phyloP scores from a whole-genome alignment of 1,140 invertebrate species.

The Ceratosolen solmsi region DNA sequence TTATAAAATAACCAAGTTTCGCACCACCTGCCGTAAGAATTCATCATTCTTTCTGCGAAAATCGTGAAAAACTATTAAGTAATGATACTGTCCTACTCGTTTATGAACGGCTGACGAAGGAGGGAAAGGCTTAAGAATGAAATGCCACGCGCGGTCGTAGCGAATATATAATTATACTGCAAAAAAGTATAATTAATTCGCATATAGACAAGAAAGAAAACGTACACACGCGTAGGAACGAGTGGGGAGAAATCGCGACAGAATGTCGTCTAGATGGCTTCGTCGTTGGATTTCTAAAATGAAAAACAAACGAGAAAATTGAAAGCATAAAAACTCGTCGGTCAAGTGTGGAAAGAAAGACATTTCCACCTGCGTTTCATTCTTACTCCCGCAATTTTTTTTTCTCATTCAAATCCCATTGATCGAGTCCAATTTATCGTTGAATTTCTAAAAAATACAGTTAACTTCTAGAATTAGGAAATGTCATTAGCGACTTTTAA shows the following conservation, averaged over 20 bases:
- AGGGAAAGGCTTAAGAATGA: too few relatives aligned
- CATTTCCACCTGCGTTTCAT: neutral
- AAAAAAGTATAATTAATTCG: constrained; percentile 40
- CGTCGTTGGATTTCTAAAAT: constrained; percentile 33
- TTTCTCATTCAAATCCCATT: neutral
- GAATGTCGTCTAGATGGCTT: constrained; percentile 26
- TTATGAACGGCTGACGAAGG: too few relatives aligned
- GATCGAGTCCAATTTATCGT: neutral
- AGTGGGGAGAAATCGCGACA: constrained; percentile 8
- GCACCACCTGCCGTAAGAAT: neutral
- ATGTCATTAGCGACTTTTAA: constrained; percentile 19
- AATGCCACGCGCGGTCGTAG: neutral
- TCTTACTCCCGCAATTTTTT: constrained; percentile 12
- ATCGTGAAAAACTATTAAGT: constrained; percentile 32
- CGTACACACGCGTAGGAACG: neutral
- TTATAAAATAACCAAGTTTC: neutral
- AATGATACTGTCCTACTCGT: neutral
- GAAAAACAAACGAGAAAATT: constrained; percentile 33
- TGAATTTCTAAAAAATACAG: neutral
- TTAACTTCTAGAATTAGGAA: neutral
- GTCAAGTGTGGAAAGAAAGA: constrained; percentile 9
- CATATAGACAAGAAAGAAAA: constrained; percentile 10
- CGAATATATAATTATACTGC: constrained; percentile 15
- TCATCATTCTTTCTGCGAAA: neutral
- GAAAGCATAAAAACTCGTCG: neutral